A percentile compares a stretch with the other conserved stretches of the same genome.
These are phyloP conservation scores for Ambastaia sidthimunki DNA, from an alignment of 2,797 vertebrate species.

Conservation along the genomic window DNA sequence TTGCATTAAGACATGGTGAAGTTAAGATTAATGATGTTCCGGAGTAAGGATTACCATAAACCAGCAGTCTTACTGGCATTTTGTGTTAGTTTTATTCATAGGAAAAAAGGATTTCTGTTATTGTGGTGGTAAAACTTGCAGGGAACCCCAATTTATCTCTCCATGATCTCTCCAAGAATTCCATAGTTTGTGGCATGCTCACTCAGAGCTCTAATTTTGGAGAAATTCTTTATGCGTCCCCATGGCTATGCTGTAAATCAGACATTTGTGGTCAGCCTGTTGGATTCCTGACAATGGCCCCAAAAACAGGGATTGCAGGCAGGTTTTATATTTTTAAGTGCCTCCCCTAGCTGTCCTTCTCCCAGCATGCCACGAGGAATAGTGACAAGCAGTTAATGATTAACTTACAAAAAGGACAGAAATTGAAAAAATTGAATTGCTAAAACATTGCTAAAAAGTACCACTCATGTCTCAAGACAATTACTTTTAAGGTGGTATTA, in stretches of 20 bases:
- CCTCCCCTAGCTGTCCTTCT: conserved; percentile 51
- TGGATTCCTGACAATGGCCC: conserved; percentile 33
- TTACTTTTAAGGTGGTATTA: background rate
- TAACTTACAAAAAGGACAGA: background rate
- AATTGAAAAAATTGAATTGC: no score
- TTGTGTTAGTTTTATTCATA: background rate
- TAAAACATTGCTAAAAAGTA: background rate
- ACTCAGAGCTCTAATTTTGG: conserved; percentile 72
- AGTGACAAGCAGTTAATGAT: conserved; percentile 12
- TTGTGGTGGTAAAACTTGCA: background rate
- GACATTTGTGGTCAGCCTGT: conserved; percentile 57
- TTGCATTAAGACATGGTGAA: background rate
- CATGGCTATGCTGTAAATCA: conserved; percentile 66
- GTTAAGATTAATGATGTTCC: background rate
- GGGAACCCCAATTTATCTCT: conserved; percentile 22
- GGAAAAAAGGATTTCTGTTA: background rate
- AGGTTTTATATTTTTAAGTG: conserved; percentile 73
- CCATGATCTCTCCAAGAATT: conserved; percentile 1
- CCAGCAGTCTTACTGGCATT: conserved; percentile 20
- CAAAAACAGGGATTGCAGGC: conserved; percentile 27
- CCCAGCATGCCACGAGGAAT: conserved; percentile 19
- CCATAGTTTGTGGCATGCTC: conserved; percentile 33
- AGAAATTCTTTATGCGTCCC: conserved; percentile 72
- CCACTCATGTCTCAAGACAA: background rate
- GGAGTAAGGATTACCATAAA: conserved; percentile 14